phyloP scores from a whole-genome alignment of 2,888 invertebrate species.

The Lamellibrachia satsuma region DNA sequence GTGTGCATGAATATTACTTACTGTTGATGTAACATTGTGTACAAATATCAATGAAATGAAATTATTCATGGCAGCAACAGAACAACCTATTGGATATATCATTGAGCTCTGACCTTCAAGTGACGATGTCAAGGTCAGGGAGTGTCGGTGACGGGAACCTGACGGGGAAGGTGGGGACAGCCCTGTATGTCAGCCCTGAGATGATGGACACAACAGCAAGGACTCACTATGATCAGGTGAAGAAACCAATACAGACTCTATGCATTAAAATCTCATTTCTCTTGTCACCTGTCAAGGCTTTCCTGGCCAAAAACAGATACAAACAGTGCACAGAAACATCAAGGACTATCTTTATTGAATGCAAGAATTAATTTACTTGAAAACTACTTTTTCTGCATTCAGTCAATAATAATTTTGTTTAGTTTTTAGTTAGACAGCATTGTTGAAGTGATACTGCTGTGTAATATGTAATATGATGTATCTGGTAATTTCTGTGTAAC shows the following conservation, averaged over 20 bases:
- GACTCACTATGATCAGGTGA: conserved; percentile 72
- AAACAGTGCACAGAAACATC: neutral
- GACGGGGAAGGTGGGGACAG: conserved; percentile 91
- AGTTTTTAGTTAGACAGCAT: too few relatives aligned
- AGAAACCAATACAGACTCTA: neutral
- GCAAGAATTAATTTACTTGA: neutral
- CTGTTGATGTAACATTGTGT: neutral
- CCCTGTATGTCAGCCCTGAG: conserved; percentile 94
- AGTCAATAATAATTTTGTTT: too few relatives aligned
- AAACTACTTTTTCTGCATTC: neutral
- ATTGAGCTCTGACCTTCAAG: conserved; percentile 7
- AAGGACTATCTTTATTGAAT: neutral
- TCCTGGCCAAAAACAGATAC: too few relatives aligned
- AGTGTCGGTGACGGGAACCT: conserved; percentile 38
- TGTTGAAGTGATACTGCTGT: too few relatives aligned
- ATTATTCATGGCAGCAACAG: neutral
- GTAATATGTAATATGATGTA: too few relatives aligned
- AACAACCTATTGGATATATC: neutral
- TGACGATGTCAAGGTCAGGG: conserved; percentile 18
- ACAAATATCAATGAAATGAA: too few relatives aligned
- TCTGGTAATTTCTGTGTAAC: too few relatives aligned
- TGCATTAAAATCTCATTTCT: neutral
- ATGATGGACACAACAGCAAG: conserved; percentile 74
- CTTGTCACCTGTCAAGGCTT: too few relatives aligned
- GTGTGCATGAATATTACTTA: neutral